Percentiles rank a stretch among this genome's conserved stretches.
Conservation (phyloP, 2,113 vertebrate species). For the Triplophysa dalaica region DNA sequence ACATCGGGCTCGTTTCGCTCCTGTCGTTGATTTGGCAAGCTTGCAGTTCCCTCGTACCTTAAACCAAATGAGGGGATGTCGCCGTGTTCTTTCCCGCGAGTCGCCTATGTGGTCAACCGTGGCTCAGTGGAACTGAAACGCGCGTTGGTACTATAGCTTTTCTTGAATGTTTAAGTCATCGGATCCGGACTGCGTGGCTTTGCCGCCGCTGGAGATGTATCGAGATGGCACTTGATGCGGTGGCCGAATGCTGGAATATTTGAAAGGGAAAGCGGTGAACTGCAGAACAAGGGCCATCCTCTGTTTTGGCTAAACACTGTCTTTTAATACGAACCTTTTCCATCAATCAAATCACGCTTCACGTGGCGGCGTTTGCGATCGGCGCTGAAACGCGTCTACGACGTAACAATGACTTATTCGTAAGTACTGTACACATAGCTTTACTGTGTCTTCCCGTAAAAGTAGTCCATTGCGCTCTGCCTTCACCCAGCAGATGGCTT, state of each 20-base stretch:
- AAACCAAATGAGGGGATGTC: slow-evolving; percentile 68
- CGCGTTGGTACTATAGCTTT: slow-evolving; percentile 80
- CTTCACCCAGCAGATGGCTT: slow-evolving; percentile 62
- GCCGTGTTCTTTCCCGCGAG: slow-evolving; percentile 63
- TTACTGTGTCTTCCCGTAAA: slow-evolving; percentile 69
- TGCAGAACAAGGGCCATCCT: slow-evolving; percentile 66
- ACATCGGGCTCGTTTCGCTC: slow-evolving; percentile 60
- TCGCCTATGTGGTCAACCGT: slow-evolving; percentile 17
- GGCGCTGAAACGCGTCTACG: slow-evolving; percentile 65
- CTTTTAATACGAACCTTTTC: slow-evolving; percentile 51
- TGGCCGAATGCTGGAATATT: slow-evolving; percentile 78
- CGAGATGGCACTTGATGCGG: slow-evolving; percentile 76
- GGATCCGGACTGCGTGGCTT: slow-evolving; percentile 57
- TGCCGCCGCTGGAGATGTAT: slow-evolving; percentile 49
- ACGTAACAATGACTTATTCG: slow-evolving; percentile 67
- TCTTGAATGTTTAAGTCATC: slow-evolving; percentile 70
- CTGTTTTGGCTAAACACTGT: slow-evolving; percentile 62
- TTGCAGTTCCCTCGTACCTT: slow-evolving; percentile 58
- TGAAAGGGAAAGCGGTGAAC: slow-evolving; percentile 69
- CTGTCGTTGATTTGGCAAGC: slow-evolving; percentile 66
- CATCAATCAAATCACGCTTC: slow-evolving; percentile 46
- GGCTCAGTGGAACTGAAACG: slow-evolving; percentile 54
- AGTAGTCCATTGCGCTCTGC: slow-evolving; percentile 64
- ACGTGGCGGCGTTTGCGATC: slow-evolving; percentile 62
- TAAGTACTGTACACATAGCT: slow-evolving; percentile 83